Evolutionary conservation across 1,140 invertebrate species (phyloP), one percentile per base, ranked within the genome.

Genomic region (Drosophila watanabei): DNA sequence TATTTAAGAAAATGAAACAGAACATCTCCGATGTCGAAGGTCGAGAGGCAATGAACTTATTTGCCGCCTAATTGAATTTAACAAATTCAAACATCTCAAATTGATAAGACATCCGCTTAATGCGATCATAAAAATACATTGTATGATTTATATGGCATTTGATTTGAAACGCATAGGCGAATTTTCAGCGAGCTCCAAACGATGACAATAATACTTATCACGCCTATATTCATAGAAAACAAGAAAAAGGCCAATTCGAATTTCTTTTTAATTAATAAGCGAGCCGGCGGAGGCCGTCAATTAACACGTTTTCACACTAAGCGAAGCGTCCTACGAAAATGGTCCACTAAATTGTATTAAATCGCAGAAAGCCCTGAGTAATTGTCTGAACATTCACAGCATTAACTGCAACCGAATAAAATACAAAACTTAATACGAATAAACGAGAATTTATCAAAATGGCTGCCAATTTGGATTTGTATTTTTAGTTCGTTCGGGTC

Each of bases 1-100:
- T 73, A 73, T 61, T 51, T 5, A 30, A 18, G 9, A 51, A n/a
- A 51, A 37, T 24, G 56, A 71, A 73, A 18, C 30, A 18, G 43
- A 35, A 49, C 51, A 58, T 57, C 45, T 77, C 70, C 30, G 43
- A 73, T 62, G 70, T 85, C 49, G 89, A 82, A 86, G 79, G 86
- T 82, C 86, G 84, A 59, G 75, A 66, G 86, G 85, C 79, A 89
- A 86, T 86, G 81, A 89, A 86, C 86, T 65, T 76, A 86, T 89
- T 89, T 89, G 72, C 78, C 82, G 86, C 86, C 62, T 90, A 89
- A 90, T 89, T 89, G 82, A 89, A 86, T 79, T 85, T 78, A 89
- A 88, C 85, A 88, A 88, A 88, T 88, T 88, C 69, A 78, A 79
- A 72, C 73, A 76, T 90, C 75, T 85, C 35, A 14, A 70, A 64